Conservation (phyloP, 1,140 invertebrate species). For the Lycorma delicatula region DNA sequence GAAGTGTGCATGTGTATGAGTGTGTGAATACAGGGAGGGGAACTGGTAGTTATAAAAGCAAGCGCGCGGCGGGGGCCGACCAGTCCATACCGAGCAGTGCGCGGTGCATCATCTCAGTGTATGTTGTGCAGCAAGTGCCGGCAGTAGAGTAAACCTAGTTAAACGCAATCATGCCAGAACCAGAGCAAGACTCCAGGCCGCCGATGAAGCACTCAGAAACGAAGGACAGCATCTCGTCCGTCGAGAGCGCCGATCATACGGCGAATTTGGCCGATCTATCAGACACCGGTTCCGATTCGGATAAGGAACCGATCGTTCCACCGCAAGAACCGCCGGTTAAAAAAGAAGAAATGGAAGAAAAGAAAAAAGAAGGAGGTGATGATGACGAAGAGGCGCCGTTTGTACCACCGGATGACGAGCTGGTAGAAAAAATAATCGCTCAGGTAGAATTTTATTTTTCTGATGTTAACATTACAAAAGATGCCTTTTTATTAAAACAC, state of each 20-base stretch:
- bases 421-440: slow-evolving; percentile 64
- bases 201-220: slow-evolving; percentile 49
- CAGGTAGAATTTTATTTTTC: slow-evolving; percentile 93
- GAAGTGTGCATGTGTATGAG: too few species aligned
- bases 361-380: slow-evolving; percentile 14
- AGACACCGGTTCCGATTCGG: slow-evolving; percentile 39
- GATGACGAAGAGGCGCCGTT: slow-evolving; percentile 29
- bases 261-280: slow-evolving; percentile 50
- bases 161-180: too few species aligned
- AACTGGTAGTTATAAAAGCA: too few species aligned
- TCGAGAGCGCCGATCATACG: slow-evolving; percentile 50
- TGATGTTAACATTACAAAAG: slow-evolving; percentile 88
- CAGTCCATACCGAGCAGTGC: too few species aligned
- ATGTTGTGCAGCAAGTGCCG: too few species aligned
- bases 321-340: neutral
- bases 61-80: too few species aligned
- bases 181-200: slow-evolving; percentile 29
- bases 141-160: too few species aligned
- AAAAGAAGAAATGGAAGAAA: slow-evolving; percentile 14
- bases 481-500: slow-evolving; percentile 90
- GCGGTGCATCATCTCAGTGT: too few species aligned
- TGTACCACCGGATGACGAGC: slow-evolving; percentile 53
- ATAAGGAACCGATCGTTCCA: slow-evolving; percentile 6
- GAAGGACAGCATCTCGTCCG: slow-evolving; percentile 51
- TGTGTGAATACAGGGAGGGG: too few species aligned